Conservation (phyloP, 2,888 invertebrate species). For the Actias luna region DNA sequence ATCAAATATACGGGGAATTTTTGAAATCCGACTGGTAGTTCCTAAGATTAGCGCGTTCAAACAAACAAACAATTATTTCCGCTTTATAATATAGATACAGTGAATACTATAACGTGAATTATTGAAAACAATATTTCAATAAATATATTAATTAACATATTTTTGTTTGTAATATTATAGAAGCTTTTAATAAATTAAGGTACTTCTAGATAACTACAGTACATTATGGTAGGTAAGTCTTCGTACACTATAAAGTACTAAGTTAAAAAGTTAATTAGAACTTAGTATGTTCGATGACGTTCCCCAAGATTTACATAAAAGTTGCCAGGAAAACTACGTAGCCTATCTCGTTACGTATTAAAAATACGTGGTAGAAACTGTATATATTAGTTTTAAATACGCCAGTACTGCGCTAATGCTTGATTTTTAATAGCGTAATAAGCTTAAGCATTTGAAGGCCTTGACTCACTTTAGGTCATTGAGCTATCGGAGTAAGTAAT, state of each 20-base stretch:
- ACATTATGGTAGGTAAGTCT: neutral
- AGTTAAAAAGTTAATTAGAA: conserved; percentile 15
- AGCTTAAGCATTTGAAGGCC: neutral
- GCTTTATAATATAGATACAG: no score
- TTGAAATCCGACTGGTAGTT: no score
- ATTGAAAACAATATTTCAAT: no score
- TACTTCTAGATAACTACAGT: neutral
- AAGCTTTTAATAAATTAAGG: neutral
- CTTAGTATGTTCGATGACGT: neutral
- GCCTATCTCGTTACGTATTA: neutral
- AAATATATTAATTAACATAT: no score
- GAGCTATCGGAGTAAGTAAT: neutral
- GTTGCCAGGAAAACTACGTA: neutral
- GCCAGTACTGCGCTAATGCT: neutral
- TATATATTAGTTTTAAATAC: neutral
- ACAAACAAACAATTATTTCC: no score
- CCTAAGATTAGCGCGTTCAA: no score
- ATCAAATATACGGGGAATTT: no score
- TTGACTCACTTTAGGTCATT: neutral
- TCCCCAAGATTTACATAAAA: neutral
- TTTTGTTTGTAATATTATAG: no score
- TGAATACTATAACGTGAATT: no score
- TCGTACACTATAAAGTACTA: neutral
- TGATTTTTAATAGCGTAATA: neutral
- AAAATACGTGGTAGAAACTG: neutral